phyloP scores from a whole-genome alignment of 2,888 invertebrate species.

The Diarsia mendica region DNA sequence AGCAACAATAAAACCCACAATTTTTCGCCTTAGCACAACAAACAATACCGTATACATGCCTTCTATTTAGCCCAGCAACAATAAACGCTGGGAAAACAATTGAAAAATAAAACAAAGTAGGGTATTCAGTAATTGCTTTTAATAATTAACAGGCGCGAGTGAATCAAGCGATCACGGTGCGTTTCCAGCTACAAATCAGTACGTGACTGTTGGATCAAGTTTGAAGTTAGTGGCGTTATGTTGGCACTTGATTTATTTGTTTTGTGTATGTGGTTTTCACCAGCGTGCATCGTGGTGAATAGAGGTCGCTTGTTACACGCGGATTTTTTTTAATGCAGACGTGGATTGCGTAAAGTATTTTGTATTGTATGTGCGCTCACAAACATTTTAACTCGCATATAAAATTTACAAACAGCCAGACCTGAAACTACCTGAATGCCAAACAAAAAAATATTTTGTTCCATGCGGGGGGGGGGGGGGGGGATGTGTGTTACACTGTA shows the following conservation, averaged over 20 bases:
- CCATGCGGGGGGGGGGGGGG: too few relatives aligned
- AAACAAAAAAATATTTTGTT: too few relatives aligned
- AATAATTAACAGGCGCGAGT: conserved; percentile 82
- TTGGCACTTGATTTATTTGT: background rate
- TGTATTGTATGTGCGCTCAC: too few relatives aligned
- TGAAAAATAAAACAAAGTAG: conserved; percentile 55
- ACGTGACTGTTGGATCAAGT: conserved; percentile 70
- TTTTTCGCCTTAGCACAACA: background rate
- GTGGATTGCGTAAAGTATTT: background rate
- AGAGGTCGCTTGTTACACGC: background rate
- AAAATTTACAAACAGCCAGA: too few relatives aligned
- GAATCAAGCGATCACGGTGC: conserved; percentile 81
- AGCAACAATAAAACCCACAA: background rate
- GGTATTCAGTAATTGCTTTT: conserved; percentile 76
- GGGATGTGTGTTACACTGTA: too few relatives aligned
- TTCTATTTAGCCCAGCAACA: conserved; percentile 28
- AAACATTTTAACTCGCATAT: too few relatives aligned
- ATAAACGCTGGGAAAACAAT: conserved; percentile 48
- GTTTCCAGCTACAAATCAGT: conserved; percentile 83
- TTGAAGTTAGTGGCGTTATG: conserved; percentile 47
- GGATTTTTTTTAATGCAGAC: background rate
- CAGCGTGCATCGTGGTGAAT: background rate
- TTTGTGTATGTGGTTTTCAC: background rate
- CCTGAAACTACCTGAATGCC: too few relatives aligned
- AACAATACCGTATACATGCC: conserved; percentile 22